Evolutionary conservation across 2,888 invertebrate species (phyloP).

Genomic region (Liodrosophila aerea): DNA sequence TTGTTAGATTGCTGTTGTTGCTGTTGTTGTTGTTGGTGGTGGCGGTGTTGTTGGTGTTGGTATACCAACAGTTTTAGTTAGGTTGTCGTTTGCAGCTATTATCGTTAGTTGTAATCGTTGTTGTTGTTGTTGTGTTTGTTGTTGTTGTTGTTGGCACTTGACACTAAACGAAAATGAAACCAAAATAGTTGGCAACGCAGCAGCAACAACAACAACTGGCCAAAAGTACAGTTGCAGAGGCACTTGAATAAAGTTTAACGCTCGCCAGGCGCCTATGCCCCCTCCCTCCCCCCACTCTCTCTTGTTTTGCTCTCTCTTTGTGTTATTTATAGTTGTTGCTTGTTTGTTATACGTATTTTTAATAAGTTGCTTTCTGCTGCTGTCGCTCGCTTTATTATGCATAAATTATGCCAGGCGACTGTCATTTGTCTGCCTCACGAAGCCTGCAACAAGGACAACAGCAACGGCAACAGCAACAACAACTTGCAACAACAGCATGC

Average conservation of each 20-base stretch:
- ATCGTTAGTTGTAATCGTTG: constrained; percentile 62
- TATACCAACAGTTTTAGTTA: constrained; percentile 65
- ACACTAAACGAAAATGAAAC: constrained; percentile 77
- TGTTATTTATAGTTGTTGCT: constrained; percentile 67
- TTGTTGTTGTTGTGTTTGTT: constrained; percentile 31
- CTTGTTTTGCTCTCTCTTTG: constrained; percentile 15
- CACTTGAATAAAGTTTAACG: constrained; percentile 55
- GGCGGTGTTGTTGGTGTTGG: constrained; percentile 31
- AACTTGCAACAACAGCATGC: not conserved
- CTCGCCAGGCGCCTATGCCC: not conserved
- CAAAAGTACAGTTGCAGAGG: constrained; percentile 56
- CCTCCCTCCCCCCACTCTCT: not conserved
- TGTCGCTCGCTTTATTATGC: constrained; percentile 67
- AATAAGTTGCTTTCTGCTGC: constrained; percentile 64
- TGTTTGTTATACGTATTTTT: constrained; percentile 63
- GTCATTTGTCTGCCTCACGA: constrained; percentile 28
- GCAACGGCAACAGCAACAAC: constrained; percentile 16
- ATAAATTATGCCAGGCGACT: constrained; percentile 67
- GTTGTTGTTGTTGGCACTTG: constrained; percentile 61
- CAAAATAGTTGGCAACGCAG: constrained; percentile 58
- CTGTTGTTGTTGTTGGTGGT: constrained; percentile 10
- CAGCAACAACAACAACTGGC: constrained; percentile 17
- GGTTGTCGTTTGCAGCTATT: constrained; percentile 73
- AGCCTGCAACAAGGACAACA: constrained; percentile 21
- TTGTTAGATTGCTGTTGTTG: constrained; percentile 10